Conservation (phyloP, 2,797 vertebrate genomes). For the Urosaurus nigricauda region DNA sequence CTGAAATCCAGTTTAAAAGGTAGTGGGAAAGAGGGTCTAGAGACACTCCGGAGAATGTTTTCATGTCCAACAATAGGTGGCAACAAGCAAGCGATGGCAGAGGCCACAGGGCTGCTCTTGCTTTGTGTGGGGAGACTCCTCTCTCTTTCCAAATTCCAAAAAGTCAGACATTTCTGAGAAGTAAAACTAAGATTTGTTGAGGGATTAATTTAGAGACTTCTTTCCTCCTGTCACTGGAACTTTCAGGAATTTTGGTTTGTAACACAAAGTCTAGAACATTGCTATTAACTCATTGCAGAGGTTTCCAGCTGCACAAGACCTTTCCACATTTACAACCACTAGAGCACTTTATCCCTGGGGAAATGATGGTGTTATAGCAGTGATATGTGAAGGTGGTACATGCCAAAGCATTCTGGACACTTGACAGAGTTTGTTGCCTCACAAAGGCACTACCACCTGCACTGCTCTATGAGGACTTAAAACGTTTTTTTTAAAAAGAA, state of each 20-base stretch:
- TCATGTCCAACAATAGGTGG: neutral
- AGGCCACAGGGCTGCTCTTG: neutral
- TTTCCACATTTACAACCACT: neutral
- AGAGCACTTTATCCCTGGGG: neutral
- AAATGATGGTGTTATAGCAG: neutral
- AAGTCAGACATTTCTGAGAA: neutral
- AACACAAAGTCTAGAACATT: neutral
- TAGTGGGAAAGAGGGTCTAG: neutral
- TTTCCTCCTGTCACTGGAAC: too few species aligned
- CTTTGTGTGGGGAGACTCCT: neutral
- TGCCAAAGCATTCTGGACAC: neutral
- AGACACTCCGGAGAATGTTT: neutral
- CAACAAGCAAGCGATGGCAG: neutral
- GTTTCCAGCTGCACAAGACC: neutral
- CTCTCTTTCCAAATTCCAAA: neutral
- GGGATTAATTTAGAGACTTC: neutral
- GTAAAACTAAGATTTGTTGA: neutral
- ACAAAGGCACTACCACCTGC: neutral
- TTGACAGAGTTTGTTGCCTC: neutral
- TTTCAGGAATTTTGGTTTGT: neutral
- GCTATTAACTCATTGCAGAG: neutral
- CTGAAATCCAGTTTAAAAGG: too few species aligned
- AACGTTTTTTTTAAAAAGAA: neutral
- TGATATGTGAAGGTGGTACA: neutral
- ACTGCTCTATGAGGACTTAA: neutral